Evolutionary conservation across 2,797 vertebrate genomes (phyloP), one percentile per base, ranked within the genome.

Genomic region (Hyperoplus immaculatus): DNA sequence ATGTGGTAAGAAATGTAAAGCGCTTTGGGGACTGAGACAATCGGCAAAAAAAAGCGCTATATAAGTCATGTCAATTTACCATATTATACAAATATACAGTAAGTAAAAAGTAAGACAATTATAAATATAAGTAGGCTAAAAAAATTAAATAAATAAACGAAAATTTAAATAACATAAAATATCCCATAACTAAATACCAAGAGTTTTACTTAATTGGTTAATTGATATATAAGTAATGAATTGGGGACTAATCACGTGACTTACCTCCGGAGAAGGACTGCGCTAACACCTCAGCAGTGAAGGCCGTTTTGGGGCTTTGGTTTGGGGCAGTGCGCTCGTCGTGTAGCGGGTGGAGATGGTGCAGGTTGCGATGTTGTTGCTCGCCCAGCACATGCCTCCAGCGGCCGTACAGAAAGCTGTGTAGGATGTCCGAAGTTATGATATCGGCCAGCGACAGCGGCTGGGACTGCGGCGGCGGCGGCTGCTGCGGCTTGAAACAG

Each of bases 341-440:
- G 71, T 88, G 90, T 77, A 96, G 95, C 82, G 96, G 95, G 66
- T 80, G 81, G 39, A 95, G 97, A 88, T 97, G 97, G 88, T 97
- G 96, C 78, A 96, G 95, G 63, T 73, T 71, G 61, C 96, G 95
- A n/a, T 88, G 90, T 29, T 81, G 90, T 76, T 98, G 97, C 83
- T 99, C 98, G 0, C 97, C 96, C 74, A 98, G 94, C 74, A 97
- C 98, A 93, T 97, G 98, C 86, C 97, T 95, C 98, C 97, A 99
- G 78, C 97, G 96, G 75, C 97, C 98, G 92, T 99, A 98, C 80
- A 99, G 95, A 92, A 99, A 99, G 91, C 98, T 99, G 96, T 99
- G 98, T 65, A 99, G 96, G 93, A 99, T 97, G 93, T 99, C 98
- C 69, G 97, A 99, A 72, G 97, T 99, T 95, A 99, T 99, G 93